Base-by-base conservation (phyloP, 2,113 vertebrate species). In the Rhynchomys soricoides region DNA sequence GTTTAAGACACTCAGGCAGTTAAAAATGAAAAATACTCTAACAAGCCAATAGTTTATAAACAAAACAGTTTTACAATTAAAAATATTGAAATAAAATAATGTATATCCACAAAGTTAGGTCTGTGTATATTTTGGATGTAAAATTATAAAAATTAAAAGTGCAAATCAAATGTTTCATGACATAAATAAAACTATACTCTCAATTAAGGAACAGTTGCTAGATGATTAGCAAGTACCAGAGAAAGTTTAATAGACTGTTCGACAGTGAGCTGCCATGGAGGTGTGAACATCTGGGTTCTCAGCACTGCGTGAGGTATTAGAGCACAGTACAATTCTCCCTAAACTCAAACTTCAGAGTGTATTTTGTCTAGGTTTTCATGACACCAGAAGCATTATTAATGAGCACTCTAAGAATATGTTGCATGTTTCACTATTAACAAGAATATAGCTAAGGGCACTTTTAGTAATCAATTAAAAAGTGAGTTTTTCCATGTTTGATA, bases 71-170 rank as follows among this genome's bases (percentile, higher is more conserved):
- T 86, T 94, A 94, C 34, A 87, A 71, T 75, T 85, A 48, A 81
- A 92, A 97, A 86, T 40, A 48, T 82, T 57, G 89, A 81, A 93
- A 73, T 79, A 93, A 95, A 95, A 93, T 78, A 82, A 95, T 87
- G 22, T 73, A 89, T 64, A 31, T 8, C 94, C 50, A 70, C 11
- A 50, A 94, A 81, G 50, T 88, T 85, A 88, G 73, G 17, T 91
- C 91, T 87, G 66, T 40, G 6, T 79, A 3, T 89, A 90, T 43
- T 94, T 96, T 66, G 92, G 48, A 92, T 95, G 73, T 68, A 68
- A 96, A 96, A 48, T 40, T 48, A 88, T 89, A 94, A 96, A 97
- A 86, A 68, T 89, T 77, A 93, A 94, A 97, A 94, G 81, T 92
- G 40, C 48, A 95, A 96, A 92, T 73, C 62, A 97, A 93, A 89